Evolutionary conservation across 2,888 invertebrate species (phyloP), one percentile per base, ranked within the genome.

Genomic region (Melikaiella ostensackeni): DNA sequence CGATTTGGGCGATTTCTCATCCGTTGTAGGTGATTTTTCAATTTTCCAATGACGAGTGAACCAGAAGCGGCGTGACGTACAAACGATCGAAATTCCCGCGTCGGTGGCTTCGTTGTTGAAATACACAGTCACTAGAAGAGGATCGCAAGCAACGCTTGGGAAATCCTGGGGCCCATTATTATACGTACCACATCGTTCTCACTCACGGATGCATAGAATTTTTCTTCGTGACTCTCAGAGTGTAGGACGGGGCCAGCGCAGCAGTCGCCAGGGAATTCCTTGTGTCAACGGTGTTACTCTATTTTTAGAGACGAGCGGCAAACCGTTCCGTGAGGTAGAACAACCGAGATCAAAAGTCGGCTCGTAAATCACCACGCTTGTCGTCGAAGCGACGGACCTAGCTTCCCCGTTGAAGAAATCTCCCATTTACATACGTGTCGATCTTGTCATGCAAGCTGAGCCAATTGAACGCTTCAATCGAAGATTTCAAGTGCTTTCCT

Each of bases 151-250:
- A 66, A 66, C 66, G 66, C 66, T 66, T 66, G 66, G 66, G 66
- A 66, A 66, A 66, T 66, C 66, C 66, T 46, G 38, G 42, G 30
- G 42, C 46, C 70, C 50, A 70, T 70, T 70, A 70, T 70, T 70
- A 70, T 70, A 70, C 50, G 30, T 66, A 70, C 70, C 50, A 50
- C 70, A 50, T 70, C 50, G 70, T 50, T 46, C 66, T 46, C 66
- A 66, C 66, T 66, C 70, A 70, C 30, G 30, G 70, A 70, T 70
- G 70, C 70, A 70, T 70, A 70, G 50, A 70, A 70, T 70, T 70
- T 70, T 50, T 70, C 70, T 70, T 50, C 70, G 50, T 70, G 70
- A 70, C n/a, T 70, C 70, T 70, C 19, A 66, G 66, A 66, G 66
- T 38, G 42, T 42, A 7, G 24, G 50, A 30, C 30, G n/a, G 30